Conservation (phyloP, 1,140 invertebrate species). For the Arctopsyche grandis region DNA sequence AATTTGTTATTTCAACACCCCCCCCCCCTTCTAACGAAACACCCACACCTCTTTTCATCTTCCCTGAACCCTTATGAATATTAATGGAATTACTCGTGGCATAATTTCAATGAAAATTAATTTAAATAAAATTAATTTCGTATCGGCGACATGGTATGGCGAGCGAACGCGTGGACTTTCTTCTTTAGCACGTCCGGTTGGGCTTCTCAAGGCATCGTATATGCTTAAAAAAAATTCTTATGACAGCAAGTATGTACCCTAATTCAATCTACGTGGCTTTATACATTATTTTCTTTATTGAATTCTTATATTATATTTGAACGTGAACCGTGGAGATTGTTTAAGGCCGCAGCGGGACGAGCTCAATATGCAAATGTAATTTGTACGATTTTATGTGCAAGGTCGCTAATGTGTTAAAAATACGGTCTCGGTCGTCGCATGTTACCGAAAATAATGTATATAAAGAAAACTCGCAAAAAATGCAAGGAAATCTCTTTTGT, state of each 20-base stretch:
- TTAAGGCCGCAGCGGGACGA: too few relatives aligned
- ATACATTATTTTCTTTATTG: too few relatives aligned
- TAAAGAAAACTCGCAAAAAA: background rate
- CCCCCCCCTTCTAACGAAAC: background rate
- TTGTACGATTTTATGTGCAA: too few relatives aligned
- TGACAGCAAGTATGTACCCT: too few relatives aligned
- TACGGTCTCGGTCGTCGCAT: background rate
- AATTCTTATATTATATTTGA: too few relatives aligned
- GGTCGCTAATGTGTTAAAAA: too few relatives aligned
- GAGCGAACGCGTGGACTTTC: background rate
- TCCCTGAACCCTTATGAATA: conserved; percentile 22
- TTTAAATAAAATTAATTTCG: conserved; percentile 35
- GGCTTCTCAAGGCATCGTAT: too few relatives aligned
- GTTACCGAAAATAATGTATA: background rate
- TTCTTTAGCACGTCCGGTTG: too few relatives aligned
- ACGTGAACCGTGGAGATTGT: too few relatives aligned
- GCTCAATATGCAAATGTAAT: too few relatives aligned
- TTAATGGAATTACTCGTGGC: conserved; percentile 30
- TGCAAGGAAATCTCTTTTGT: conserved; percentile 22
- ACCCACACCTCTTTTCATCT: background rate
- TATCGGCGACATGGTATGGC: background rate
- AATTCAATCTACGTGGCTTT: too few relatives aligned
- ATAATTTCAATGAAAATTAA: conserved; percentile 37
- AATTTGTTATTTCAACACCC: conserved; percentile 33
- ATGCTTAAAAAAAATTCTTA: too few relatives aligned